phyloP scores from a whole-genome alignment of 2,888 invertebrate species.

The Lucinisca nassula region DNA sequence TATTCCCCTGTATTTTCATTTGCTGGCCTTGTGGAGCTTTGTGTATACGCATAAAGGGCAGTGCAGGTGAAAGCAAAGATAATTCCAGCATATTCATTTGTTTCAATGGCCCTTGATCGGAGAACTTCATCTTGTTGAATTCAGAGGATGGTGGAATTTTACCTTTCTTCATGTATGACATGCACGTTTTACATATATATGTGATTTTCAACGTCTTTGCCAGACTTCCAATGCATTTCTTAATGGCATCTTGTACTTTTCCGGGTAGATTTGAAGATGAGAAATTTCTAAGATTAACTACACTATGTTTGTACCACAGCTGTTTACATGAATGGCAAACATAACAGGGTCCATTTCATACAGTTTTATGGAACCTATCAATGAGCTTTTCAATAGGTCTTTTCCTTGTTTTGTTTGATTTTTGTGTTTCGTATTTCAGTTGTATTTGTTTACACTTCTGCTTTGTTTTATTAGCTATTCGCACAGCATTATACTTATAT shows the following conservation, averaged over 20 bases:
- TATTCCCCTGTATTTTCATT: conserved; percentile 20
- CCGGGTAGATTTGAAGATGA: conserved; percentile 1
- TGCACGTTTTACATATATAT: conserved; percentile 33
- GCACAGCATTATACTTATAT: background rate
- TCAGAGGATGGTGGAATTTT: conserved; percentile 37
- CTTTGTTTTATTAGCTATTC: background rate
- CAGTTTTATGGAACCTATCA: conserved; percentile 30
- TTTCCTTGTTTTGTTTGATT: background rate
- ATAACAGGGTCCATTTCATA: conserved; percentile 26
- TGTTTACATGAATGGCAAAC: conserved; percentile 33
- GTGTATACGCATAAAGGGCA: conserved; percentile 45
- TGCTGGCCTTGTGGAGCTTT: conserved; percentile 37
- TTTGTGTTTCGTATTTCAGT: background rate
- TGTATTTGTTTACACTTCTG: background rate
- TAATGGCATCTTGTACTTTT: background rate
- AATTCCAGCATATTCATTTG: conserved; percentile 30
- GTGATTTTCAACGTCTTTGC: background rate
- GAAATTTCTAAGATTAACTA: background rate
- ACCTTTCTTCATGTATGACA: conserved; percentile 17
- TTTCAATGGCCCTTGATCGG: conserved; percentile 35
- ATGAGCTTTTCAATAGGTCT: conserved; percentile 20
- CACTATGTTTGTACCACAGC: conserved; percentile 32
- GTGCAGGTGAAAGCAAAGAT: conserved; percentile 20
- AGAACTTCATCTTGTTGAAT: conserved; percentile 5
- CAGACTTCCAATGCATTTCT: conserved; percentile 9